Evolutionary conservation across 2,888 invertebrate species (phyloP).

Genomic region (Leucania comma): DNA sequence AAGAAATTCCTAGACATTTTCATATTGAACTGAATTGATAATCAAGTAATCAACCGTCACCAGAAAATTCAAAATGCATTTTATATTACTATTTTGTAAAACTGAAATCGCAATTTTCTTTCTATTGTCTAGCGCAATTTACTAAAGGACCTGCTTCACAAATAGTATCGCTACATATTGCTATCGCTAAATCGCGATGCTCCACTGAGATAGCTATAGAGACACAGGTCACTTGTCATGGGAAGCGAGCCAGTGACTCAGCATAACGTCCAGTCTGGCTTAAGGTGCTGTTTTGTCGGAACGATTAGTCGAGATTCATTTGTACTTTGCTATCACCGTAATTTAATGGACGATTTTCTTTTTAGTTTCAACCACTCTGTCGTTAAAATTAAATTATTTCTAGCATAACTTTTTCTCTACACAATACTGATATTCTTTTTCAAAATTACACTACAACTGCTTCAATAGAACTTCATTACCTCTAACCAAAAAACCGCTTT

Average conservation of each 20-base stretch:
- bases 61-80: not conserved
- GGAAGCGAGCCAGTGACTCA: slow-evolving; percentile 78
- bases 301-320: slow-evolving; percentile 41
- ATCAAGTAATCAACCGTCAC: not conserved
- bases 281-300: slow-evolving; percentile 65
- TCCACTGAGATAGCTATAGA: slow-evolving; percentile 62
- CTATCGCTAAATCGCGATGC: slow-evolving; percentile 66
- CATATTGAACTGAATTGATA: not conserved
- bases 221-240: slow-evolving; percentile 76
- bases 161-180: slow-evolving; percentile 48
- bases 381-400: too few relatives aligned
- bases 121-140: slow-evolving; percentile 26
- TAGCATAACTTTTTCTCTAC: not conserved
- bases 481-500: slow-evolving; percentile 45
- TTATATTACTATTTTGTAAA: not conserved
- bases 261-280: slow-evolving; percentile 63
- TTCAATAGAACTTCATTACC: not conserved
- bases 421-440: not conserved
- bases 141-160: slow-evolving; percentile 36
- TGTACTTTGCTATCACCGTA: too few relatives aligned
- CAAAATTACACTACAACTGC: not conserved
- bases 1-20: slow-evolving; percentile 2
- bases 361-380: not conserved
- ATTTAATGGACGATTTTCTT: too few relatives aligned
- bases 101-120: not conserved